These are phyloP conservation scores for Rhimphoctona megacephalus DNA, from an alignment of 2,888 invertebrate genomes.

Conservation along the genomic window DNA sequence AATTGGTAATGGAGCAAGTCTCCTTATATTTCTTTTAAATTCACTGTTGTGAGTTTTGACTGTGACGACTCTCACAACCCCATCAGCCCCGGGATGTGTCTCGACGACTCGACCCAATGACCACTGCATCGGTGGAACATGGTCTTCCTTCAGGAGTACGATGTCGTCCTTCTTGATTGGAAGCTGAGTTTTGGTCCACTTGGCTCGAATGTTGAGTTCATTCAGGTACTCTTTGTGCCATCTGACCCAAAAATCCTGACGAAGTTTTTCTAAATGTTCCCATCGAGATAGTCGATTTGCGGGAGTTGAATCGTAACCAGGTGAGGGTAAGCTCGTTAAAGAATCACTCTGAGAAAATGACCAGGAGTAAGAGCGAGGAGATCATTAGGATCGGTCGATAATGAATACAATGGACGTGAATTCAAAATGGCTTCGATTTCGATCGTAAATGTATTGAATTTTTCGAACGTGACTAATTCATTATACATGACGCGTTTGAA, in stretches of 20 bases:
- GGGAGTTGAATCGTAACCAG: not conserved
- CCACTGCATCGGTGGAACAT: not conserved
- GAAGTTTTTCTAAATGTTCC: constrained; percentile 67
- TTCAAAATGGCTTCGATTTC: constrained; percentile 69
- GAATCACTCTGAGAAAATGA: constrained; percentile 69
- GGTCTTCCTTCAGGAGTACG: constrained; percentile 2
- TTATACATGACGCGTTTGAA: constrained; percentile 42
- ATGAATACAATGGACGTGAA: constrained; percentile 65
- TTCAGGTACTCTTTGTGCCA: constrained; percentile 66
- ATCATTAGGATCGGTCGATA: constrained; percentile 67
- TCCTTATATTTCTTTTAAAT: not conserved
- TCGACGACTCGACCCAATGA: not conserved
- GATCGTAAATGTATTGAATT: constrained; percentile 64
- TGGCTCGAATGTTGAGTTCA: constrained; percentile 60
- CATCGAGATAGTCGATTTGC: constrained; percentile 66
- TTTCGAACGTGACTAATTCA: constrained; percentile 67
- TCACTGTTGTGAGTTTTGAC: not conserved
- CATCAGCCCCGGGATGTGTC: not conserved
- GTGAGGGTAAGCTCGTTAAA: constrained; percentile 55
- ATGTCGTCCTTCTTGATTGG: not conserved
- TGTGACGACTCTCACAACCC: not conserved
- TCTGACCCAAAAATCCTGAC: constrained; percentile 63
- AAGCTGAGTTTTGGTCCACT: constrained; percentile 54
- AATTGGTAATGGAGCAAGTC: constrained; percentile 1
- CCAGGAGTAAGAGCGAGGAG: constrained; percentile 59